Base-by-base conservation (phyloP, 2,797 vertebrate genomes). In the Neopelma chrysocephalum region DNA sequence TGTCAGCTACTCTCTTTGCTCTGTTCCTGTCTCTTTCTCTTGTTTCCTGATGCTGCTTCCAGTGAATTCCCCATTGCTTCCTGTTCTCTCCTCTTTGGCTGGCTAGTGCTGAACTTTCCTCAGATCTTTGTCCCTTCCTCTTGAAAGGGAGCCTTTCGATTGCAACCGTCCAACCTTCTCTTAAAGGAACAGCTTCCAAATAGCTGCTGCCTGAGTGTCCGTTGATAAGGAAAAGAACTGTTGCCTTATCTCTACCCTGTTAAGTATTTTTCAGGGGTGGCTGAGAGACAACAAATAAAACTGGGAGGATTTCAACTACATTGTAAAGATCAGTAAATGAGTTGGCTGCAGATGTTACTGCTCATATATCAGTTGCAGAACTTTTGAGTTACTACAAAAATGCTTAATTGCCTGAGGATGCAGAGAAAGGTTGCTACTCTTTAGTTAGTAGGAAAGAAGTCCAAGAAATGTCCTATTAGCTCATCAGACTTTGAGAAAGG, bases 171-270 rank as follows among this genome's bases (percentile, higher is more conserved):
- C 58, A 80, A 53, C 57, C 68, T 25, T 57, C 56, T 84, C 48
- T 92, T 95, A 94, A 96, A 95, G 90, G 65, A 77, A 10, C 72
- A 90, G 75, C 65, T 87, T 85, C 51, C 64, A 53, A 77, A 16
- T 72, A 73, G 53, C 53, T 88, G 34, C 60, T 81, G 27, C n/a
- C 69, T 47, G 85, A 58, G 21, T 82, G 45, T 73, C 22, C 22
- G 68, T 64, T 89, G 88, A 89, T 94, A 87, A 86, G 42, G 48
- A 80, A 54, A 47, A 75, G 34, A 71, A 29, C 48, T 60, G 40
- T 53, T 90, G 42, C 71, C 89, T 92, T 96, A 66, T 88, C 48
- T 94, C 22, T 84, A 3, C 18, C 45, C 23, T 36, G 11, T 20
- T 15, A 40, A 79, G 65, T 79, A 40, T 62, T 87, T 94, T 72